Evolutionary conservation across 1,140 invertebrate species (phyloP).

Genomic region (Drosophila nikananu): DNA sequence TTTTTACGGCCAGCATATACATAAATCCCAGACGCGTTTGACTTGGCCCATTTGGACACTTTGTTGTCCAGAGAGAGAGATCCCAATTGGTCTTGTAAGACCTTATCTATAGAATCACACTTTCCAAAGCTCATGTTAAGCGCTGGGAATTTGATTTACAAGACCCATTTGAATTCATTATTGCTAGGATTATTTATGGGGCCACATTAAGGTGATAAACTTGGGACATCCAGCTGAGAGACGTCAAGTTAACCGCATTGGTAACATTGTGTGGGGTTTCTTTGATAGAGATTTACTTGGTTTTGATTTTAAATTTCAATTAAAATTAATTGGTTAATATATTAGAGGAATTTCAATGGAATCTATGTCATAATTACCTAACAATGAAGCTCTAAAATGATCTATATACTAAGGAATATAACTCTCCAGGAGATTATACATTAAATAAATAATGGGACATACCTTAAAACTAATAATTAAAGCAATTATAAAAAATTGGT

Average conservation of each 20-base stretch:
- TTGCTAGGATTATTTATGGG: slow-evolving; percentile 16
- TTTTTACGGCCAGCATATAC: slow-evolving; percentile 65
- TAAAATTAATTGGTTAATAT: neutral
- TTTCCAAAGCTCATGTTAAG: slow-evolving; percentile 28
- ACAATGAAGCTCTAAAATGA: neutral
- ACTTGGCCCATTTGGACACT: slow-evolving; percentile 68
- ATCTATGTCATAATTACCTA: neutral
- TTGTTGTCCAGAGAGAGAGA: slow-evolving; percentile 53
- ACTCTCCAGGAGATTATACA: neutral
- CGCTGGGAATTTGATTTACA: slow-evolving; percentile 35
- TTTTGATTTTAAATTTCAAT: neutral
- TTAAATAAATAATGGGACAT: too few species aligned
- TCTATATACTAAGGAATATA: too few species aligned
- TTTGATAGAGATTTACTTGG: neutral
- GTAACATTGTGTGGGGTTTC: neutral
- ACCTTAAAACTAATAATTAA: too few species aligned
- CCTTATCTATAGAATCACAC: slow-evolving; percentile 51
- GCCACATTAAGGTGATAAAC: slow-evolving; percentile 23
- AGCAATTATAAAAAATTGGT: too few species aligned
- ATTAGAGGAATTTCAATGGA: neutral
- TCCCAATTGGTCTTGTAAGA: slow-evolving; percentile 30
- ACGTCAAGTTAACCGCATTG: neutral
- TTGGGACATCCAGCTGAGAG: slow-evolving; percentile 9
- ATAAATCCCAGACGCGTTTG: slow-evolving; percentile 55
- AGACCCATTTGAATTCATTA: slow-evolving; percentile 49